Conservation (phyloP, 2,797 vertebrate species). For the Pipistrellus pipistrellus region DNA sequence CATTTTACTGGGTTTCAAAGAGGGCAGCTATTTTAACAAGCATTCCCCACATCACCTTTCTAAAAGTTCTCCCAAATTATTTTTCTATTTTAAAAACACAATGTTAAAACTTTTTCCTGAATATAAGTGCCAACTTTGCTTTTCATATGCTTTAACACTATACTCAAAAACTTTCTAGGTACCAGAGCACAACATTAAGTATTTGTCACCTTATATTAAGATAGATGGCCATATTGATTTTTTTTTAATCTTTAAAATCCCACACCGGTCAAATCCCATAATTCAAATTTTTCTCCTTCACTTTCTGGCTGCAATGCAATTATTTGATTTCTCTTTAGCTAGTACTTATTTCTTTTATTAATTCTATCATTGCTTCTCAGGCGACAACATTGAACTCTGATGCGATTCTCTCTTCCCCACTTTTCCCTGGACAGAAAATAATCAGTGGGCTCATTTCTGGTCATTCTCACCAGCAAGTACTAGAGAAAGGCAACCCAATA, state of each 20-base stretch:
- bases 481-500: background rate
- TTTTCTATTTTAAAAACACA: constrained; percentile 48
- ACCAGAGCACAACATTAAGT: background rate
- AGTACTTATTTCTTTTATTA: background rate
- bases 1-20: background rate
- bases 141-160: constrained; percentile 15
- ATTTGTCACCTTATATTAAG: background rate
- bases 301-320: background rate
- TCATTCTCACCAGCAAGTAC: background rate
- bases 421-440: background rate
- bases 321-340: constrained; percentile 47
- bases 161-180: background rate
- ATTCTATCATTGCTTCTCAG: background rate
- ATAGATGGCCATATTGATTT: background rate
- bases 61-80: background rate
- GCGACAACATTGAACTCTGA: background rate
- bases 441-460: background rate
- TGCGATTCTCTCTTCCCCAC: background rate
- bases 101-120: background rate
- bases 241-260: background rate
- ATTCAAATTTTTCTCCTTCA: background rate
- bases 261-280: background rate
- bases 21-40: background rate
- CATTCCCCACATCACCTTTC: background rate
- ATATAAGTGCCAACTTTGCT: background rate